Evolutionary conservation across 2,888 invertebrate genomes (phyloP).

Genomic region (Branchellion lobata): DNA sequence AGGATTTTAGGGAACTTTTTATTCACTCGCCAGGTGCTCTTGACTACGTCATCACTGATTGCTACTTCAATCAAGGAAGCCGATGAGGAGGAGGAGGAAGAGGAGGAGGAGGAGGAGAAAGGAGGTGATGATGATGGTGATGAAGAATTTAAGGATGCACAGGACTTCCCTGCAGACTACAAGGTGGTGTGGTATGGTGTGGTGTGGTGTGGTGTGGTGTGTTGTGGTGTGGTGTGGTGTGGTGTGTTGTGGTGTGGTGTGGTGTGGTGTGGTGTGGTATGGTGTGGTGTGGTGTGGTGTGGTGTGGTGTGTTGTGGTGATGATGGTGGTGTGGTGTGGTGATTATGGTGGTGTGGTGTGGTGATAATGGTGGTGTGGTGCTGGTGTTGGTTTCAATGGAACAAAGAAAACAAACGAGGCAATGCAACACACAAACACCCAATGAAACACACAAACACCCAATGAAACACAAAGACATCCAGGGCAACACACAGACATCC

Average conservation of each 20-base stretch:
- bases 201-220: too few relatives aligned
- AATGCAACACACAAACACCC: not conserved
- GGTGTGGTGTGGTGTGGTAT: too few relatives aligned
- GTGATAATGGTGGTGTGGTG: too few relatives aligned
- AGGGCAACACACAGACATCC: too few relatives aligned
- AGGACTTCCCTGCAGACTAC: not conserved
- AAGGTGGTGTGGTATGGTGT: not conserved
- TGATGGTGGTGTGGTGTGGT: too few relatives aligned
- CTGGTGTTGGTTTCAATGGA: too few relatives aligned
- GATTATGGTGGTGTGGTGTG: too few relatives aligned
- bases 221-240: too few relatives aligned
- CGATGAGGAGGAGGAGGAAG: slow-evolving; percentile 42
- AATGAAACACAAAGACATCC: not conserved
- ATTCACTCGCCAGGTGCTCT: not conserved
- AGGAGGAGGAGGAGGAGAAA: slow-evolving; percentile 37
- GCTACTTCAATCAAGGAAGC: not conserved
- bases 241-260: too few relatives aligned
- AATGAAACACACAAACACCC: not conserved
- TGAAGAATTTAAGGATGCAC: slow-evolving; percentile 4
- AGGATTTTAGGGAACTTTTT: too few relatives aligned
- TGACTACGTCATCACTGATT: not conserved
- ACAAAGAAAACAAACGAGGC: not conserved
- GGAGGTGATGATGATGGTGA: not conserved
- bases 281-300: too few relatives aligned
- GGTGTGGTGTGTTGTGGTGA: too few relatives aligned